Conservation (phyloP, 2,113 vertebrate species). For the Ariopsis seemanni region DNA sequence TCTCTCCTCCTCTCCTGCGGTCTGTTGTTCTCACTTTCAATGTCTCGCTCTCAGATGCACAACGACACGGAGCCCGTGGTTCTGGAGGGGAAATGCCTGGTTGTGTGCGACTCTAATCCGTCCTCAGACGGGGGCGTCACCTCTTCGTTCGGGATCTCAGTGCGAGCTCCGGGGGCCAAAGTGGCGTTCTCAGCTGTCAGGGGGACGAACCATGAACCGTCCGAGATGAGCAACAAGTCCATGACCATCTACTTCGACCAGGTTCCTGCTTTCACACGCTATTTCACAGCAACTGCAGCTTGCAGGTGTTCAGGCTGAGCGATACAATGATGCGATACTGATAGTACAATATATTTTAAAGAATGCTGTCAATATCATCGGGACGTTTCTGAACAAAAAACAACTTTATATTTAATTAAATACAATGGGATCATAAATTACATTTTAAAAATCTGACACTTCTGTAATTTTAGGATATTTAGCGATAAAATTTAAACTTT, state of each 20-base stretch:
- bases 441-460: not conserved
- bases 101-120: conserved; percentile 86
- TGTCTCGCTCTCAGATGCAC: conserved; percentile 72
- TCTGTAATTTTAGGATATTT: not conserved
- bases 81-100: conserved; percentile 86
- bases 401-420: not conserved
- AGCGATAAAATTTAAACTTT: not conserved
- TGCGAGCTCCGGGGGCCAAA: conserved; percentile 83
- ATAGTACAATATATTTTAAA: not conserved
- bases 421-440: not conserved
- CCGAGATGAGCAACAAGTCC: conserved; percentile 85
- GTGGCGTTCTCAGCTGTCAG: conserved; percentile 85
- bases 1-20: not conserved
- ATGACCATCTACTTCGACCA: conserved; percentile 92
- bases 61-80: conserved; percentile 87
- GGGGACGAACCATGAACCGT: conserved; percentile 81
- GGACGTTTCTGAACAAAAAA: not conserved
- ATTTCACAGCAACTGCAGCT: not conserved
- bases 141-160: conserved; percentile 84
- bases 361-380: not conserved
- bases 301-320: not conserved
- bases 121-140: conserved; percentile 84
- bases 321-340: not conserved
- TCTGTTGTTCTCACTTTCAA: conserved; percentile 59
- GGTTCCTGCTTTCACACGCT: conserved; percentile 62